These are phyloP conservation scores for Luscinia megarhynchos DNA, from an alignment of 2,797 vertebrate species.

Conservation along the genomic window DNA sequence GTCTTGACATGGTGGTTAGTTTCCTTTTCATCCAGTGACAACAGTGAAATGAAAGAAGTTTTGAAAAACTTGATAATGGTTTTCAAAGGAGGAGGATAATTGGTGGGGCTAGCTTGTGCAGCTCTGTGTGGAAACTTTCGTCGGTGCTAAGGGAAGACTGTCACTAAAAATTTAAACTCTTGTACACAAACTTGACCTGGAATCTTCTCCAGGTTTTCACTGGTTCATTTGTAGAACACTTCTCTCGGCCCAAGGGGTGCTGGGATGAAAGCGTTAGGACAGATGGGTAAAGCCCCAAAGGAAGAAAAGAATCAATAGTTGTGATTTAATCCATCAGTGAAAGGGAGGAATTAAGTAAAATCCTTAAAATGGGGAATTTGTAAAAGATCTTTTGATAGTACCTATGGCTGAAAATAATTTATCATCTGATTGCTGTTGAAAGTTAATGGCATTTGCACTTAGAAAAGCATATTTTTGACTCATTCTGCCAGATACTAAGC, in stretches of 20 bases:
- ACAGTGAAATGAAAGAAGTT: conserved; percentile 99
- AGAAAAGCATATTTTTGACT: conserved; percentile 38
- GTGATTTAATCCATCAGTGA: conserved; percentile 83
- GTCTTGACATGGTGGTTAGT: conserved; percentile 99
- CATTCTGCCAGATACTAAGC: conserved; percentile 28
- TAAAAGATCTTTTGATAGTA: conserved; percentile 76
- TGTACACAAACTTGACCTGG: conserved; percentile 99
- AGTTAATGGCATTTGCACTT: conserved; percentile 42
- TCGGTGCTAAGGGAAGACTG: conserved; percentile 84
- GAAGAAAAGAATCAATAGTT: conserved; percentile 82
- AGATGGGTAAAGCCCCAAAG: conserved; percentile 83
- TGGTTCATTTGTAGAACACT: conserved; percentile 87
- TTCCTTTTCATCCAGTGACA: conserved; percentile 99
- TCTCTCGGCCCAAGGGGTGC: conserved; percentile 80
- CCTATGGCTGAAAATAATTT: conserved; percentile 69
- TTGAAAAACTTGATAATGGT: conserved; percentile 99
- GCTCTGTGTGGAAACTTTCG: conserved; percentile 97
- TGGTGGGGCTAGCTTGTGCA: conserved; percentile 93
- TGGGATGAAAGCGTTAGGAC: conserved; percentile 82
- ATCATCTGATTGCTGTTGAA: conserved; percentile 33
- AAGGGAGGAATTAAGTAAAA: conserved; percentile 83
- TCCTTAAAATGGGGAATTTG: conserved; percentile 79
- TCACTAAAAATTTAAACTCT: conserved; percentile 95
- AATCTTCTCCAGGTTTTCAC: conserved; percentile 86
- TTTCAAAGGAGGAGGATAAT: conserved; percentile 97